These are phyloP conservation scores for Erannis defoliaria DNA, from an alignment of 2,888 invertebrate genomes.

Conservation along the genomic window DNA sequence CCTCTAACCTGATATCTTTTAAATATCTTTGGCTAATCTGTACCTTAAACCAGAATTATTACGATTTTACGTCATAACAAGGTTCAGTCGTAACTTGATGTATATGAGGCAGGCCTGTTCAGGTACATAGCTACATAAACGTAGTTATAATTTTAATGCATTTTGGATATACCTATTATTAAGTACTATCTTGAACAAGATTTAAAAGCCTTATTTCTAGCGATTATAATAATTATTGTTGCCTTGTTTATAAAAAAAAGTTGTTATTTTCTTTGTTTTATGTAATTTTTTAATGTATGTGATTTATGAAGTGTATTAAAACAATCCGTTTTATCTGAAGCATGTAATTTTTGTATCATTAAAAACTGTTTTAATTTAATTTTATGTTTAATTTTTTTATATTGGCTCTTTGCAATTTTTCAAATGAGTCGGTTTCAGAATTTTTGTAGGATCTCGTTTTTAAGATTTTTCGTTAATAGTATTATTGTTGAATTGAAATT, in stretches of 20 bases:
- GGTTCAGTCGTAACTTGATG: neutral
- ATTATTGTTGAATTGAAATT: conserved; percentile 13
- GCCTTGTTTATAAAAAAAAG: conserved; percentile 33
- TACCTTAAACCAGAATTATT: no score
- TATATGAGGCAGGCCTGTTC: neutral
- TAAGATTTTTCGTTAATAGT: neutral
- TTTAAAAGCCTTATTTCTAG: conserved; percentile 29
- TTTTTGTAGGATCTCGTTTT: neutral
- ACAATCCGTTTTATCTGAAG: conserved; percentile 18
- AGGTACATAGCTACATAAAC: neutral
- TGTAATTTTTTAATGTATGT: conserved; percentile 18
- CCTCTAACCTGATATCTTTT: no score
- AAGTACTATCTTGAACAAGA: neutral
- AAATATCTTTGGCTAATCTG: no score
- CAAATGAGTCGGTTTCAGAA: no score
- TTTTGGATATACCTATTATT: neutral
- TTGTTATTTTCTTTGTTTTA: conserved; percentile 44
- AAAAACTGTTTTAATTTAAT: conserved; percentile 18
- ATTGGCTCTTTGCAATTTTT: neutral
- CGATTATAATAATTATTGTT: conserved; percentile 36
- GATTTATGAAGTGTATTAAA: conserved; percentile 36
- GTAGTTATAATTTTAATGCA: neutral
- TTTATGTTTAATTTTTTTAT: conserved; percentile 7
- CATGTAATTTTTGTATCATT: conserved; percentile 23
- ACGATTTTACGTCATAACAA: neutral